Base-by-base conservation (phyloP, 92 coral and sea anemone species). In the Epizoanthus stellaris region DNA sequence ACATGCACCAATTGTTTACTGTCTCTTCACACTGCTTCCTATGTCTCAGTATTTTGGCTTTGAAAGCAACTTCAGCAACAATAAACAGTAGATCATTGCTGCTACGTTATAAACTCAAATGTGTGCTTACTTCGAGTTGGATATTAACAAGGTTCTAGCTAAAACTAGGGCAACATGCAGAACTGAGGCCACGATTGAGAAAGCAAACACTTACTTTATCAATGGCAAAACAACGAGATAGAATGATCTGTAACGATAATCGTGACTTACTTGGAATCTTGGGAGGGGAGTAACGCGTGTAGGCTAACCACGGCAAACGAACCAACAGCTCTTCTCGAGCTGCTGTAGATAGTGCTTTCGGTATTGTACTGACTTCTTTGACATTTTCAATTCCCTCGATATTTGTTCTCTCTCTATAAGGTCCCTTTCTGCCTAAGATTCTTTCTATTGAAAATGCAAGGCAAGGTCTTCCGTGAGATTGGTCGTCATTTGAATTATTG, bases 261-360 rank as follows among this genome's bases (percentile, higher is more conserved):
- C 11, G 23, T 59, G 59, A 94, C 99, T 97, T 95, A 97, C 99
- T 90, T 76, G 98, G 99, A 53, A 94, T 89, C 87, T 95, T 97
- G 14, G 99, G 99, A 7, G 99, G 99, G 58, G 91, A 93, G 60
- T 97, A 97, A 9, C 99, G 90, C 4, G 99, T 94, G 67, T 90
- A 97, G 4, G 94, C 94, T 25, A 97, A 74, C 99, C 99, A 97
- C 0, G 98, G 98, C 40, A 94, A 82, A 16, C 90, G 90, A 11
- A 75, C 76, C 57, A 86, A 70, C 81, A 90, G 67, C 75, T 79
- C 84, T 16, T 86, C 88, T 61, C 60, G 72, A 43, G 59, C 13
- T 20, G 20, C 40, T 4, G 15, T 52, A 64, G 54, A 21, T 43
- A 36, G 53, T 62, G 15, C 5, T 38, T 42, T 63, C 5, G 43